phyloP scores from a whole-genome alignment of 2,113 vertebrate genomes.

The Pachyramphus minor region DNA sequence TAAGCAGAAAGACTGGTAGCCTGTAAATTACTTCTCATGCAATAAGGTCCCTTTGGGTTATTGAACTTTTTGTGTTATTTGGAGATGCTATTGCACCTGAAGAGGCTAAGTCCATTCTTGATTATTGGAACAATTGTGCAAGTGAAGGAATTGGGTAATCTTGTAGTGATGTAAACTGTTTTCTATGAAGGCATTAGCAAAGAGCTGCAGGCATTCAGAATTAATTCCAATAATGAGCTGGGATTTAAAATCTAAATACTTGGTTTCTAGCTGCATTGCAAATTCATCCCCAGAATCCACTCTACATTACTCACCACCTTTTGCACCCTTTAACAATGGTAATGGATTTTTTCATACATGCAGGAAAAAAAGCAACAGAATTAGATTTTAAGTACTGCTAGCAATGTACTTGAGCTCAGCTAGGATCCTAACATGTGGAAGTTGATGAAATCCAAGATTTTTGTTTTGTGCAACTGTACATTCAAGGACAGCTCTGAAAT shows the following conservation, averaged over 20 bases:
- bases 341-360: background rate
- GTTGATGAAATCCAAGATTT: background rate
- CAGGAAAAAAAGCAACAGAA: background rate
- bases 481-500: background rate
- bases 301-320: background rate
- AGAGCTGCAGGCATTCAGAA: background rate
- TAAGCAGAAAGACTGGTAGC: background rate
- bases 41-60: background rate
- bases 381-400: background rate
- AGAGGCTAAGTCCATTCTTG: background rate
- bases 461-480: background rate
- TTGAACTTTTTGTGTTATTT: background rate
- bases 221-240: constrained; percentile 7
- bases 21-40: background rate
- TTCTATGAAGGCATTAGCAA: constrained; percentile 8
- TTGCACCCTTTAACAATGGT: background rate
- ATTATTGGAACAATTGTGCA: constrained; percentile 23
- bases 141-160: background rate
- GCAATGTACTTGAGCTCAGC: background rate
- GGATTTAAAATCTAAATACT: constrained; percentile 6
- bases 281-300: background rate
- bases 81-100: background rate
- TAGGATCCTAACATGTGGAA: background rate
- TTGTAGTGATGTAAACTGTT: background rate
- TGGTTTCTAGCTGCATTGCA: background rate